Evolutionary conservation across 1,140 invertebrate species (phyloP), one percentile per base, ranked within the genome.

Genomic region (Temnothorax longispinosus): DNA sequence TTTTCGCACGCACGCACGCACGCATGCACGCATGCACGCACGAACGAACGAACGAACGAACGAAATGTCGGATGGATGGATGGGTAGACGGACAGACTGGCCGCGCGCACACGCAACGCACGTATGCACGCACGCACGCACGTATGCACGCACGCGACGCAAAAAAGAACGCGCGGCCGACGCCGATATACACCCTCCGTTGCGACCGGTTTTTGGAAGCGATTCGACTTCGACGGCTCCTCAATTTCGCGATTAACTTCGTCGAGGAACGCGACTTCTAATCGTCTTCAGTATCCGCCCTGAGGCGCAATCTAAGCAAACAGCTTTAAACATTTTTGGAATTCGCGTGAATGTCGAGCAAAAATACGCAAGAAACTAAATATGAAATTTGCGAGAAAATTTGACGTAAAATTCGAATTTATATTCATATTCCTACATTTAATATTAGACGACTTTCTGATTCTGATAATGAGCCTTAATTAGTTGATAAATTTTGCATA

Each of bases 1-100:
- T 92, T 89, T 89, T 86, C 62, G 88, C 91, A 90, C 90, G 91
- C 92, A 92, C 54, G 84, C 86, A 89, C 62, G 87, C 89, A 90
- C 87, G 88, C 89, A 91, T 84, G 88, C 87, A 90, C 62, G 90
- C 90, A 92, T 76, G 89, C 87, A 92, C 15, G 85, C 74, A 88
- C 65, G 91, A 72, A 86, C 52, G 87, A 52, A 88, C 56, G 82
- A 18, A 88, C 88, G 89, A 87, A 89, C 88, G 90, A 91, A 92
- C 64, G 81, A 80, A 88, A 89, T 82, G 87, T 60, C 52, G 18
- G 88, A 90, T 81, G 89, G 89, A 89, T 87, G 90, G 91, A 92
- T 64, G 75, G 78, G 85, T 62, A 86, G 88, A 89, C 88, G 87
- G 89, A 90, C 77, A 85, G 85, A 89, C 81, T 18, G 62, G 52